Percentiles rank a stretch among this genome's conserved stretches.
Evolutionary conservation across 2,888 invertebrate species (phyloP).

Genomic region (Eremobia ochroleuca): DNA sequence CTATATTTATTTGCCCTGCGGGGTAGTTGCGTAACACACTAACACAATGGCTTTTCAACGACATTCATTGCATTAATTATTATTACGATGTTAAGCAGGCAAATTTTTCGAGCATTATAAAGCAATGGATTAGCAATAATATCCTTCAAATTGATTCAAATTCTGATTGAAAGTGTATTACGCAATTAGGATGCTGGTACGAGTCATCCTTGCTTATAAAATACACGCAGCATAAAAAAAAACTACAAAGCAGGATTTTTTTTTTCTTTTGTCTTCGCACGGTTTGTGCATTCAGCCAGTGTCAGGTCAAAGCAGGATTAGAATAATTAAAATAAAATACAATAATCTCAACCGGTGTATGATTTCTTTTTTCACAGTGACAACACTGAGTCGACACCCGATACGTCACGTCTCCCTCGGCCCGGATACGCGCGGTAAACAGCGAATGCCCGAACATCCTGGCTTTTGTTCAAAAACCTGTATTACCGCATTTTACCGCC

Average conservation of each 20-base stretch:
- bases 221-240: conserved; percentile 3
- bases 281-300: no score
- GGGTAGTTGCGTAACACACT: background rate
- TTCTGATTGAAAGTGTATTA: background rate
- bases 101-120: no score
- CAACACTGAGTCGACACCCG: conserved; percentile 65
- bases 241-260: conserved; percentile 23
- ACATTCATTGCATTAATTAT: background rate
- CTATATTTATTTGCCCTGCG: background rate
- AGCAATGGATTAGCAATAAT: no score
- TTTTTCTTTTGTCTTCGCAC: no score
- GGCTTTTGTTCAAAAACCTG: conserved; percentile 73
- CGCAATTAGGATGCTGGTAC: no score
- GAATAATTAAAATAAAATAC: conserved; percentile 46
- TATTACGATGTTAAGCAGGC: no score
- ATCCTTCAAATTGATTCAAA: no score
- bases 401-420: conserved; percentile 68
- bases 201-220: background rate
- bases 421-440: conserved; percentile 76
- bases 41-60: background rate
- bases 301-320: conserved; percentile 11
- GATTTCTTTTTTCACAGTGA: conserved; percentile 61
- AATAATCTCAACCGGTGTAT: conserved; percentile 53
- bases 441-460: conserved; percentile 72
- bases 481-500: conserved; percentile 65